These are phyloP conservation scores for Cephus runcator DNA, from an alignment of 2,888 invertebrate genomes.

Conservation along the genomic window DNA sequence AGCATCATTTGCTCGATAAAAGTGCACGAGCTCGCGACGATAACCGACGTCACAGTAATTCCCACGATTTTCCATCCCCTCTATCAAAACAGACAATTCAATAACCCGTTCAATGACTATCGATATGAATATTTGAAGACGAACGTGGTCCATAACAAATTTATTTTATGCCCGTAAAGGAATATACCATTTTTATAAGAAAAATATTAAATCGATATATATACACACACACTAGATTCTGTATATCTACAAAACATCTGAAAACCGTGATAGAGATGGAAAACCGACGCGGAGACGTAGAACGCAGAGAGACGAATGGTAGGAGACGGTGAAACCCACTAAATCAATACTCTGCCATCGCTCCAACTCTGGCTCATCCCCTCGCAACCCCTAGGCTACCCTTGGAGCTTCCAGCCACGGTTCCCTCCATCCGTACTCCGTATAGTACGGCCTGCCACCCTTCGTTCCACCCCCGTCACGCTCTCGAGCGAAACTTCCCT, in stretches of 20 bases:
- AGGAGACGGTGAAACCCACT: conserved; percentile 65
- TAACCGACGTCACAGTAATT: background rate
- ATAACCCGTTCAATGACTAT: background rate
- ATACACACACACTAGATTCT: background rate
- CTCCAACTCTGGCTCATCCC: conserved; percentile 63
- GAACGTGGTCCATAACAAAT: background rate
- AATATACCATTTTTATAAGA: background rate
- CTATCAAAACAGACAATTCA: background rate
- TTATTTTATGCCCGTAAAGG: background rate
- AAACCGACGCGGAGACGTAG: conserved; percentile 41
- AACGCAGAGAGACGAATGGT: conserved; percentile 62
- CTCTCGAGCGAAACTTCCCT: conserved; percentile 62
- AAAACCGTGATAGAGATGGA: background rate
- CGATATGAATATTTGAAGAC: background rate
- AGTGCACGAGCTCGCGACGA: background rate
- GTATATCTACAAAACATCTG: background rate
- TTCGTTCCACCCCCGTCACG: conserved; percentile 62
- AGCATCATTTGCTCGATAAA: background rate
- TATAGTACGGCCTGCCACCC: conserved; percentile 48
- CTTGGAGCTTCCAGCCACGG: conserved; percentile 38
- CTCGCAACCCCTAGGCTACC: conserved; percentile 42
- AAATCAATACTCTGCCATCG: conserved; percentile 66
- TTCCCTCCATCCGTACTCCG: conserved; percentile 40
- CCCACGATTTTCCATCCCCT: background rate
- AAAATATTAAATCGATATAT: background rate